phyloP scores from a whole-genome alignment of 2,888 invertebrate genomes.

The Hypolimnas misippus region DNA sequence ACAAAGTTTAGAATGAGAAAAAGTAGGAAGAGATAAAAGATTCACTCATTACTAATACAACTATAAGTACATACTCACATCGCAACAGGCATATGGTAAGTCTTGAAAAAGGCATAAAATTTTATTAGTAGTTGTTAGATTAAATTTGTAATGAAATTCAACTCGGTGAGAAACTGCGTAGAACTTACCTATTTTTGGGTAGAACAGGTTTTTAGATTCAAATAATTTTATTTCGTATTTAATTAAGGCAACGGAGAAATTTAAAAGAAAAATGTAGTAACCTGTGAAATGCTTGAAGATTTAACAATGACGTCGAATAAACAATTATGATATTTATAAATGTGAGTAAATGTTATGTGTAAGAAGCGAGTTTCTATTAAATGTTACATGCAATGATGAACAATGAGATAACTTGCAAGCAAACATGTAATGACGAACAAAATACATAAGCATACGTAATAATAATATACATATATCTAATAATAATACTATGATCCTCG shows the following conservation, averaged over 20 bases:
- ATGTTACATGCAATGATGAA: constrained; percentile 67
- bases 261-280: constrained; percentile 79
- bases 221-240: constrained; percentile 20
- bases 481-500: not conserved
- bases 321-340: constrained; percentile 72
- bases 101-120: constrained; percentile 13
- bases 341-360: constrained; percentile 69
- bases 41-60: constrained; percentile 13
- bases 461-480: not conserved
- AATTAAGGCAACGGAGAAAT: constrained; percentile 44
- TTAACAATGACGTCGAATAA: constrained; percentile 62
- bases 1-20: constrained; percentile 2
- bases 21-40: not conserved
- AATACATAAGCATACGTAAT: constrained; percentile 26
- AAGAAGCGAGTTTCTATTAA: constrained; percentile 75
- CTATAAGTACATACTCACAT: constrained; percentile 15
- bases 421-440: constrained; percentile 48
- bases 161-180: constrained; percentile 50
- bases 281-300: constrained; percentile 88
- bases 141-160: constrained; percentile 15
- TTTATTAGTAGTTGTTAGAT: constrained; percentile 22
- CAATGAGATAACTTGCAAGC: constrained; percentile 65
- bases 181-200: constrained; percentile 77
- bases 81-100: constrained; percentile 14
- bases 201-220: constrained; percentile 34